Base-by-base conservation (phyloP, 2,797 vertebrate genomes). In the Hippoglossus hippoglossus region DNA sequence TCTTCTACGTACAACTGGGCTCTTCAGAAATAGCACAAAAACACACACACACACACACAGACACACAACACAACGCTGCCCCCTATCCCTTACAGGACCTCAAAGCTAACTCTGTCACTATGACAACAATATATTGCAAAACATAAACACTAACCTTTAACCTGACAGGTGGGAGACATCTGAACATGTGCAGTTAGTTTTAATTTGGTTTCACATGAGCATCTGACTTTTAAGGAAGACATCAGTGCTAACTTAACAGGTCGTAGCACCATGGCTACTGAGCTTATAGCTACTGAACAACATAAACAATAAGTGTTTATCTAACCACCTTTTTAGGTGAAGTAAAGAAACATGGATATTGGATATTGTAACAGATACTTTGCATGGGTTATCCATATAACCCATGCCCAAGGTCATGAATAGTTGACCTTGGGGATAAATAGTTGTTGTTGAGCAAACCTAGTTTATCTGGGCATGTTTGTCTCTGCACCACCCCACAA, bases 121-220 rank as follows among this genome's bases (percentile, higher is more conserved):
- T 84, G 83, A 79, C 86, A 83, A 90, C 91, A 84, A 91, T 91
- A 89, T 87, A 77, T 87, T 78, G 46, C 80, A 78, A 86, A 90
- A 89, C 73, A 87, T 81, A 89, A 90, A 92, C 87, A 91, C 75
- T 18, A 55, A 70, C 46, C 56, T 68, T n/a, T 31, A 49, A 41
- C 52, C 68, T 65, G 73, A 87, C 87, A 86, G 85, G 79, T 81
- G 90, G 57, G 24, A 19, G 73, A 67, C 68, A 75, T 49, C 19
- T 7, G 18, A n/a, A 49, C 18, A 49, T 21, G 18, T n/a, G 15
- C 41, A 44, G 41, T 44, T 49, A 49, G 6, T 49, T 49, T n/a
- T 49, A 49, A 19, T 49, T 8, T 49, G n/a, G 19, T n/a, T 19
- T 49, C 7, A 49, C 18, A 49, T 1, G 1, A 49, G 19, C 19